Evolutionary conservation across 2,797 vertebrate genomes (phyloP).

Genomic region (Picus viridis): DNA sequence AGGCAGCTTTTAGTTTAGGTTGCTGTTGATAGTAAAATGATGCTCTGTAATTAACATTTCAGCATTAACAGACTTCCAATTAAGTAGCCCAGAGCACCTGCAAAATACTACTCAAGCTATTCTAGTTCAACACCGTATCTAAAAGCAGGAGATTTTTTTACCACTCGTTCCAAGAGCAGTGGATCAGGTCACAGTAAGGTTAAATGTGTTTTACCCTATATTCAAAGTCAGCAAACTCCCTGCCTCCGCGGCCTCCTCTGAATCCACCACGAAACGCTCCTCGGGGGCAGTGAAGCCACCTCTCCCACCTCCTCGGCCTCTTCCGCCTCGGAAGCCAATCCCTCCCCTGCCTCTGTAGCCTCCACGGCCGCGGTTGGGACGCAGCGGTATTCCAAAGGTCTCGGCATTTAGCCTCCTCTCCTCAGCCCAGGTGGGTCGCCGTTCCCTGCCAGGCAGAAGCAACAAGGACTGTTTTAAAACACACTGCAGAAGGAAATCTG

Average conservation of each 20-base stretch:
- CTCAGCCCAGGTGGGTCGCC: slow-evolving; percentile 95
- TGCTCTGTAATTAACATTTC: background rate
- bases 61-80: background rate
- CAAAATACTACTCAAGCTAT: background rate
- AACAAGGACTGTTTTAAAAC: background rate
- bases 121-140: background rate
- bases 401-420: slow-evolving; percentile 94
- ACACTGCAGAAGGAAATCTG: background rate
- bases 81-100: background rate
- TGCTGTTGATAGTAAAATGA: background rate
- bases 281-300: slow-evolving; percentile 79
- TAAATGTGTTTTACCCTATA: slow-evolving; percentile 85
- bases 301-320: slow-evolving; percentile 85
- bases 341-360: slow-evolving; percentile 89
- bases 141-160: background rate
- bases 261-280: slow-evolving; percentile 87
- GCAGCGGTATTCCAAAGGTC: slow-evolving; percentile 95
- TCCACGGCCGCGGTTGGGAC: slow-evolving; percentile 89
- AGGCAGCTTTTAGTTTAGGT: background rate
- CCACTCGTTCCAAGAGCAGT: background rate
- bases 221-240: slow-evolving; percentile 94
- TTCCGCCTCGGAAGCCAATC: slow-evolving; percentile 89
- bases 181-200: background rate
- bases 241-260: slow-evolving; percentile 89
- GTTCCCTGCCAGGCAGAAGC: slow-evolving; percentile 80